phyloP scores from a whole-genome alignment of 1,140 invertebrate species.

The Calephelis nemesis region DNA sequence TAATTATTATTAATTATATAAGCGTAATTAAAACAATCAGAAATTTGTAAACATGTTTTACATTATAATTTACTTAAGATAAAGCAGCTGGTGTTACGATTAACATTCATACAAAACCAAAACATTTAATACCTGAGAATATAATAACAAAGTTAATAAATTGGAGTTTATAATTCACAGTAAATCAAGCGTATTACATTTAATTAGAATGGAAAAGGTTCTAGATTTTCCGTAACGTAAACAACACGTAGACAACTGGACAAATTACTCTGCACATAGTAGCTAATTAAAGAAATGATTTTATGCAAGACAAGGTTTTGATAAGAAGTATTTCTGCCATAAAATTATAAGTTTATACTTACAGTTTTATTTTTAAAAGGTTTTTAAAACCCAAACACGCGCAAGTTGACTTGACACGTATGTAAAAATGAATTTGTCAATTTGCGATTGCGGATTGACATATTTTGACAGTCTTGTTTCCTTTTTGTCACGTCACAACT shows the following conservation, averaged over 20 bases:
- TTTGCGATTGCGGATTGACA: conserved; percentile 34
- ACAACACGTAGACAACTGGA: conserved; percentile 30
- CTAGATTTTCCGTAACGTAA: conserved; percentile 41
- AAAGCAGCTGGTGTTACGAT: not conserved
- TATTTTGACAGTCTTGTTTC: conserved; percentile 36
- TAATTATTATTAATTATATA: too few relatives aligned
- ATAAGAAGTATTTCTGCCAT: not conserved
- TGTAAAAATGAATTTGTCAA: conserved; percentile 64
- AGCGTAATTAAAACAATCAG: too few relatives aligned
- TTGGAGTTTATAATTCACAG: conserved; percentile 21
- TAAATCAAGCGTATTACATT: conserved; percentile 29
- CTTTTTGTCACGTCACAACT: conserved; percentile 40
- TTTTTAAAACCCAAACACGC: conserved; percentile 56
- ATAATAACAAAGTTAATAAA: not conserved
- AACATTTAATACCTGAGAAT: not conserved
- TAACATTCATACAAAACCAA: too few relatives aligned
- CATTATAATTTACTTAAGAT: not conserved
- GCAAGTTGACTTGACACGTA: conserved; percentile 72
- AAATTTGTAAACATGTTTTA: too few relatives aligned
- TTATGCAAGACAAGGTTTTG: not conserved
- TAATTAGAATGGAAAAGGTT: conserved; percentile 32
- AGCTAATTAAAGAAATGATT: not conserved
- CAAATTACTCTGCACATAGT: not conserved
- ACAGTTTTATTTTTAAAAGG: conserved; percentile 68
- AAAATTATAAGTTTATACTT: conserved; percentile 44